These are phyloP conservation scores for Lypha dubia DNA, from an alignment of 2,888 invertebrate genomes.

Conservation along the genomic window DNA sequence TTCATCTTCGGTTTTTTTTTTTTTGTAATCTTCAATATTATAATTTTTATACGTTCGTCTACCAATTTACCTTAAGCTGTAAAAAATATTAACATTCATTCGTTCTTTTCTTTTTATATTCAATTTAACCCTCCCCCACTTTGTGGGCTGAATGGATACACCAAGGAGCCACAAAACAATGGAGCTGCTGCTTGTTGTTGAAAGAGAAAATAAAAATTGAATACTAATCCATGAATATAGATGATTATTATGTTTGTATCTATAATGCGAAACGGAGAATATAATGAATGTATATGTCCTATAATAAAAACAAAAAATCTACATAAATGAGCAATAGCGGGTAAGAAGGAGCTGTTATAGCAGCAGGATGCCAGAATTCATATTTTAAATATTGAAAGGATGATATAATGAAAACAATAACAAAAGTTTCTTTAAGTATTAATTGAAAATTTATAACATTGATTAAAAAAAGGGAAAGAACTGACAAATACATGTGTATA, in stretches of 20 bases:
- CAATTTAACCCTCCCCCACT: conserved; percentile 71
- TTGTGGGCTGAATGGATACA: conserved; percentile 74
- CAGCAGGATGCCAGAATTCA: conserved; percentile 57
- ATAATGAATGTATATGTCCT: conserved; percentile 49
- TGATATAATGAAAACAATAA: conserved; percentile 48
- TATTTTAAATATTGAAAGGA: conserved; percentile 16
- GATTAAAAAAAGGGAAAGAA: conserved; percentile 20
- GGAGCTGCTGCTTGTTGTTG: conserved; percentile 25
- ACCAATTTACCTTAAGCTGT: conserved; percentile 72
- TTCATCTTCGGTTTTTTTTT: conserved; percentile 33
- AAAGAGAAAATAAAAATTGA: conserved; percentile 81
- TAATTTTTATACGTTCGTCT: conserved; percentile 71
- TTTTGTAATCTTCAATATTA: conserved; percentile 67
- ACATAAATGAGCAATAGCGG: conserved; percentile 48
- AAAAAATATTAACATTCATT: conserved; percentile 70
- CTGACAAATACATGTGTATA: no score
- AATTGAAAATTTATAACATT: conserved; percentile 47
- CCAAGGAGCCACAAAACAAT: conserved; percentile 67
- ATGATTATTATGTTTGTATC: conserved; percentile 79
- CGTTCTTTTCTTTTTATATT: conserved; percentile 63
- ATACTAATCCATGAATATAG: conserved; percentile 84
- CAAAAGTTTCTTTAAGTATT: background rate
- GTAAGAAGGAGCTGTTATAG: conserved; percentile 38
- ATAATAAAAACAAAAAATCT: conserved; percentile 30
- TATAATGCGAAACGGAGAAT: background rate